Base-by-base conservation (phyloP, 2,797 vertebrate genomes). In the Onychomys leucogaster region DNA sequence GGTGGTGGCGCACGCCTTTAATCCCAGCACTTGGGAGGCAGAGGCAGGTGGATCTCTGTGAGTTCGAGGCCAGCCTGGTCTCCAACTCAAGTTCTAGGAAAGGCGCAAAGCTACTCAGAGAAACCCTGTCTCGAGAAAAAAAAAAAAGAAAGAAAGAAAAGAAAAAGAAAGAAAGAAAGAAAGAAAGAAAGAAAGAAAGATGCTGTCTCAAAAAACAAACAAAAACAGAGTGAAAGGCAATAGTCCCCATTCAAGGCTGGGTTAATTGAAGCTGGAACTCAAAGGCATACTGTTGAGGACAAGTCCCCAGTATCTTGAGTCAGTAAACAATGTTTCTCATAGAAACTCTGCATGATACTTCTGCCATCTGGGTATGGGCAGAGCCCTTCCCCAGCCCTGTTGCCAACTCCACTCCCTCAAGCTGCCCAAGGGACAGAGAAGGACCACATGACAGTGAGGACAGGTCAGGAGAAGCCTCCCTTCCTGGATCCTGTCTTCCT, bases 251-350 rank as follows among this genome's bases (percentile, higher is more conserved):
- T 91, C 88, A 69, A n/a, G 90, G 76, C 67, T 83, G 84, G 37
- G 65, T 85, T 87, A 90, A 90, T 41, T 59, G 71, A 85, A 91
- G 91, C 78, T 90, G 52, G 81, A 90, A 49, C 25, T 96, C 94
- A 97, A 97, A 97, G 95, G 93, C 94, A 95, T 75, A 94, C 34
- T 94, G 96, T 95, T 95, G 76, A 95, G 80, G 96, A 97, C 95
- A 97, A 97, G 71, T 69, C 32, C 76, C 59, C 81, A 93, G 91
- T 96, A 95, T 94, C 63, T 55, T 87, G 61, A 23, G 89, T 85
- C 92, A 76, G 90, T 43, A 78, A 89, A 92, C 93, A 98, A 81
- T 67, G 67, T 89, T 86, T 65, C 93, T 80, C 87, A 84, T 0
- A 81, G 73, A 93, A 91, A 94, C 34, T 78, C 69, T 49, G 86